Conservation (phyloP, 2,113 vertebrate species). For the Melanostigma gelatinosum region DNA sequence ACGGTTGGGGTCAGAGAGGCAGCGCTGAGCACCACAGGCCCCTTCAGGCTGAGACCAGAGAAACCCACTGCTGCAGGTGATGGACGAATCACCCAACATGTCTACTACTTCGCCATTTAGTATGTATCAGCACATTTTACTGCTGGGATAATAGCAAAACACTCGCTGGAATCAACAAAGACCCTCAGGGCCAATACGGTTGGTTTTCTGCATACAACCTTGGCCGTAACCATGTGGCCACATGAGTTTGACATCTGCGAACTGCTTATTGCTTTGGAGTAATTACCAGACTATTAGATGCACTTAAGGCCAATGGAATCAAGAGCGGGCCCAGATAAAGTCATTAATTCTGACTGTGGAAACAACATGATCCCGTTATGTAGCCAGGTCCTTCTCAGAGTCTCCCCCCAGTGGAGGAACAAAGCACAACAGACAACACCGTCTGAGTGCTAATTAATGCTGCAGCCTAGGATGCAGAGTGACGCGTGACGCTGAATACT, state of each 20-base stretch:
- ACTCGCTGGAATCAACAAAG: conserved; percentile 1
- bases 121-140: conserved; percentile 17
- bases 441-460: not conserved
- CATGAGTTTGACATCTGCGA: conserved; percentile 26
- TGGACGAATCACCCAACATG: not conserved
- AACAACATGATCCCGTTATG: conserved; percentile 41
- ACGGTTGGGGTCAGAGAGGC: conserved; percentile 42
- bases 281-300: conserved; percentile 40
- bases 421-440: conserved; percentile 1
- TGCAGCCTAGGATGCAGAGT: not conserved
- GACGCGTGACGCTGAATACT: not conserved
- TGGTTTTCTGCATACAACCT: conserved; percentile 15
- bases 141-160: conserved; percentile 12
- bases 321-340: conserved; percentile 32
- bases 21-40: conserved; percentile 1
- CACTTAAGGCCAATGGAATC: conserved; percentile 36
- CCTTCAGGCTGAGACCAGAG: conserved; percentile 11
- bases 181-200: conserved; percentile 17
- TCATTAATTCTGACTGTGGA: conserved; percentile 45
- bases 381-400: conserved; percentile 26
- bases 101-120: not conserved
- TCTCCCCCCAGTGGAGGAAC: conserved; percentile 66
- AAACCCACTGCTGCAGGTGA: conserved; percentile 28
- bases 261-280: conserved; percentile 36
- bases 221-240: not conserved